Percentiles rank a stretch among this genome's conserved stretches.
These are phyloP conservation scores for Numenius phaeopus DNA, from an alignment of 2,797 vertebrate genomes.

Conservation along the genomic window DNA sequence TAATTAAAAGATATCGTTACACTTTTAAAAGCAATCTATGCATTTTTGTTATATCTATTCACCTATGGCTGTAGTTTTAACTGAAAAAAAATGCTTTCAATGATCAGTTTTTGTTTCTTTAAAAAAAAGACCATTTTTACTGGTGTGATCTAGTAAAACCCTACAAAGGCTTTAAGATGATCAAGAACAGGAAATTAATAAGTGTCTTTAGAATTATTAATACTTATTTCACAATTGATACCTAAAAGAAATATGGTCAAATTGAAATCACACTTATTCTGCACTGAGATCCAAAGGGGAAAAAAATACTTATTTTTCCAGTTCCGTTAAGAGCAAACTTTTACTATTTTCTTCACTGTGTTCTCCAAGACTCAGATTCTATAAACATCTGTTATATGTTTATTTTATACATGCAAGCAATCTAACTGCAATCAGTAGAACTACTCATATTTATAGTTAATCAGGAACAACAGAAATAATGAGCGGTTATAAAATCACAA, in stretches of 20 bases:
- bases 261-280: background rate
- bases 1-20: conserved; percentile 5
- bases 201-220: background rate
- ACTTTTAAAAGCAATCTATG: background rate
- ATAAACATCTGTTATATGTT: background rate
- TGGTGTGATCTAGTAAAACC: background rate
- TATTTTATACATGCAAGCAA: background rate
- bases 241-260: background rate
- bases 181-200: background rate
- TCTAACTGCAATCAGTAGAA: background rate
- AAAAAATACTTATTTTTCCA: background rate
- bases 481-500: background rate
- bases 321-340: background rate
- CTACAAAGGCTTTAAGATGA: background rate
- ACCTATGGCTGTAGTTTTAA: background rate
- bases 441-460: background rate
- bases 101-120: background rate
- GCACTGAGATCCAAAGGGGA: background rate
- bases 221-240: background rate
- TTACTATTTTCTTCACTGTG: background rate
- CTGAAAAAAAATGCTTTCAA: background rate
- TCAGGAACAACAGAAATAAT: background rate
- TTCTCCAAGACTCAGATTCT: background rate
- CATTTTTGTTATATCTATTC: background rate
- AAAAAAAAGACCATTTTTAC: background rate